Conservation (phyloP, 2,113 vertebrate species). For the Hystrix cristata region DNA sequence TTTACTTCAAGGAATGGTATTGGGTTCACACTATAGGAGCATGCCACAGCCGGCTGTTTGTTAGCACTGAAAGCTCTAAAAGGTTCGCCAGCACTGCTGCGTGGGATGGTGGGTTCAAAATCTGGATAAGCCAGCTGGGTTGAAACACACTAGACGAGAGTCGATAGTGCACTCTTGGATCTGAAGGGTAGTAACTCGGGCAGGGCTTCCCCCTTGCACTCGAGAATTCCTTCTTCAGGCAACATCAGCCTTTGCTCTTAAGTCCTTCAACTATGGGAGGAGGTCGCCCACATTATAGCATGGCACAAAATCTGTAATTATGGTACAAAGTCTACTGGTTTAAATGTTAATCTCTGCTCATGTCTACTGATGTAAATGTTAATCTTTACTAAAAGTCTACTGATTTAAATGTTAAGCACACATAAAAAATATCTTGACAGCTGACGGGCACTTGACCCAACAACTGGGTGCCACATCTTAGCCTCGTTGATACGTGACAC, state of each 20-base stretch:
- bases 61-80: not conserved
- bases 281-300: not conserved
- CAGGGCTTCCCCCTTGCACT: not conserved
- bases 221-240: not conserved
- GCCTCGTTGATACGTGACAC: not conserved
- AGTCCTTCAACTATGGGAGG: not conserved
- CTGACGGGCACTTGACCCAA: not conserved
- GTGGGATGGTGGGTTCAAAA: not conserved
- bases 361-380: not conserved
- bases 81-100: not conserved
- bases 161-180: not conserved
- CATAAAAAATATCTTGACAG: not conserved
- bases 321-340: not conserved
- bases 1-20: not conserved
- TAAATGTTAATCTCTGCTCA: not conserved
- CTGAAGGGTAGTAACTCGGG: not conserved
- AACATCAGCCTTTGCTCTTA: not conserved
- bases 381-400: not conserved
- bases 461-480: not conserved
- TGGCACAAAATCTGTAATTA: no score
- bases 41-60: not conserved
- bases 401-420: not conserved
- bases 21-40: not conserved
- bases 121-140: not conserved
- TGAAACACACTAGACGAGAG: not conserved